Conservation (phyloP, 2,797 vertebrate species). For the Thamnophis elegans region DNA sequence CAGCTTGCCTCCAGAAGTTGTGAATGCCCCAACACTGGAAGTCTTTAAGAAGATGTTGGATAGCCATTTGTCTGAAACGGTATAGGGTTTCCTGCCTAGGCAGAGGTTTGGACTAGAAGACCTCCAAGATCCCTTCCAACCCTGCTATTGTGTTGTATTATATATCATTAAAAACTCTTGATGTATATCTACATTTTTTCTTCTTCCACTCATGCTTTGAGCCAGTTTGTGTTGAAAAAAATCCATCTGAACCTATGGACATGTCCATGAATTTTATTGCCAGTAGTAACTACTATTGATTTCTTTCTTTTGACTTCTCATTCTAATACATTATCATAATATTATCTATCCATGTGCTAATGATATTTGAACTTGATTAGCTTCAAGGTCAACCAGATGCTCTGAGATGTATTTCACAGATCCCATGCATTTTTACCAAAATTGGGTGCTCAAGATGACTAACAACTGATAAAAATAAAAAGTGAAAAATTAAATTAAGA, state of each 20-base stretch:
- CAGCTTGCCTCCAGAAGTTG: too few relatives aligned
- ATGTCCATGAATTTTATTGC: neutral
- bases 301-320: neutral
- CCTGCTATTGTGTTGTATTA: too few relatives aligned
- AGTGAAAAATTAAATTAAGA: neutral
- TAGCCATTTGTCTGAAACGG: too few relatives aligned
- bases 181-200: neutral
- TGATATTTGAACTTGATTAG: neutral
- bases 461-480: neutral
- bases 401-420: neutral
- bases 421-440: neutral
- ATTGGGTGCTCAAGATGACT: neutral
- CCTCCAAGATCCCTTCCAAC: too few relatives aligned
- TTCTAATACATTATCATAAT: neutral
- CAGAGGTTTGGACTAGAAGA: too few relatives aligned
- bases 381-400: neutral
- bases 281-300: neutral
- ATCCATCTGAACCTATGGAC: neutral
- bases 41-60: too few relatives aligned
- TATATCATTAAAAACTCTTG: neutral
- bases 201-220: neutral
- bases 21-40: too few relatives aligned
- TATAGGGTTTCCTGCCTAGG: too few relatives aligned
- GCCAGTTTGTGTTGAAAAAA: neutral
- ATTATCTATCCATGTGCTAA: neutral